phyloP scores from a whole-genome alignment of 2,797 vertebrate genomes.

The Sebastes vulpes region DNA sequence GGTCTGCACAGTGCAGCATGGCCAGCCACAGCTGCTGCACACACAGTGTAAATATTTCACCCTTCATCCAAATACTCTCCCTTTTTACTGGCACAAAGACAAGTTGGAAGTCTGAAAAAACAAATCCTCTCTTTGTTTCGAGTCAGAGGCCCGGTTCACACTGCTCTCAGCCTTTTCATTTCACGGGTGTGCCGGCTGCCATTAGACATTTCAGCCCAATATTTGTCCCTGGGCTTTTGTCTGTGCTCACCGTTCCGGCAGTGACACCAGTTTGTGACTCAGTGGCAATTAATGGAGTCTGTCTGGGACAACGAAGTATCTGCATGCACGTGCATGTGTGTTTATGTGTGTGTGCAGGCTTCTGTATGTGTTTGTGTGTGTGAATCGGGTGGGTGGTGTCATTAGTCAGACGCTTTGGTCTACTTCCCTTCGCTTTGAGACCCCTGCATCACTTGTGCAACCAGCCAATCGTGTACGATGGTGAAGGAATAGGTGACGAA shows the following conservation, averaged over 20 bases:
- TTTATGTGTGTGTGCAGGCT: neutral
- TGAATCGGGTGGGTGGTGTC: neutral
- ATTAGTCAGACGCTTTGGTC: neutral
- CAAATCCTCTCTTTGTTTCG: slow-evolving; percentile 60
- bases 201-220: slow-evolving; percentile 25
- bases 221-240: slow-evolving; percentile 51
- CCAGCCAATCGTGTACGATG: neutral
- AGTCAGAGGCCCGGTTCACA: slow-evolving; percentile 31
- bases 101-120: slow-evolving; percentile 9
- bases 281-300: slow-evolving; percentile 32
- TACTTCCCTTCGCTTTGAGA: neutral
- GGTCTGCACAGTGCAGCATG: neutral
- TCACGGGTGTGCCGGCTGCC: slow-evolving; percentile 51
- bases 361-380: neutral
- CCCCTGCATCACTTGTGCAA: neutral
- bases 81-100: slow-evolving; percentile 46
- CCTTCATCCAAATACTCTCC: slow-evolving; percentile 16
- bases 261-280: slow-evolving; percentile 57
- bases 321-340: neutral
- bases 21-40: slow-evolving; percentile 21
- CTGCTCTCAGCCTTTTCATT: slow-evolving; percentile 41
- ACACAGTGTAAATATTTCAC: slow-evolving; percentile 47
- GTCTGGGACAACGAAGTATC: neutral
- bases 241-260: slow-evolving; percentile 28
- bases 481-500: neutral